Percentiles rank a stretch among this genome's conserved stretches.
Evolutionary conservation across 2,797 vertebrate species (phyloP).

Genomic region (Enoplosus armatus): DNA sequence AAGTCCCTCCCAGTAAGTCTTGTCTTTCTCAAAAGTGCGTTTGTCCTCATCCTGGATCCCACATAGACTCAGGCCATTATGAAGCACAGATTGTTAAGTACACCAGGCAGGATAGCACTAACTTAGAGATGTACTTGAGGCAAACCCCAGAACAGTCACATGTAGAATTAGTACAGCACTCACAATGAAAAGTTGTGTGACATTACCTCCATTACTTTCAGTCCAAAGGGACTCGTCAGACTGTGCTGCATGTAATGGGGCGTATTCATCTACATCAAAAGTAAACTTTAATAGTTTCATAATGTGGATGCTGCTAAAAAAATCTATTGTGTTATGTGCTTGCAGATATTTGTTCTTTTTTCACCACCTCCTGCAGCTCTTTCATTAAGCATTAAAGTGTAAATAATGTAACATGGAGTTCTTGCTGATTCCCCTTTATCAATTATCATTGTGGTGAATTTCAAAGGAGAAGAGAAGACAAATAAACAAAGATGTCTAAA

Average conservation of each 20-base stretch:
- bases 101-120: neutral
- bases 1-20: neutral
- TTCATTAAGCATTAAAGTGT: conserved; percentile 1
- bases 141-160: conserved; percentile 22
- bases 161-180: conserved; percentile 26
- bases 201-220: conserved; percentile 23
- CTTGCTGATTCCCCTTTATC: neutral
- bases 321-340: neutral
- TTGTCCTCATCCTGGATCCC: conserved; percentile 8
- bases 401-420: neutral
- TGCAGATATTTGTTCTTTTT: neutral
- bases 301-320: neutral
- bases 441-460: neutral
- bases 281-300: conserved; percentile 6
- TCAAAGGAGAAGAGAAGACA: neutral
- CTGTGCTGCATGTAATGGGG: conserved; percentile 5
- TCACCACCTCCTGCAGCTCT: neutral
- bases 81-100: conserved; percentile 30
- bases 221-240: conserved; percentile 23
- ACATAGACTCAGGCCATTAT: conserved; percentile 9
- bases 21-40: neutral
- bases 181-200: conserved; percentile 3
- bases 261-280: conserved; percentile 21
- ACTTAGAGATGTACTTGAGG: conserved; percentile 15
- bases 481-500: neutral